Evolutionary conservation across 2,888 invertebrate genomes (phyloP).

Genomic region (Leucozona laternaria): DNA sequence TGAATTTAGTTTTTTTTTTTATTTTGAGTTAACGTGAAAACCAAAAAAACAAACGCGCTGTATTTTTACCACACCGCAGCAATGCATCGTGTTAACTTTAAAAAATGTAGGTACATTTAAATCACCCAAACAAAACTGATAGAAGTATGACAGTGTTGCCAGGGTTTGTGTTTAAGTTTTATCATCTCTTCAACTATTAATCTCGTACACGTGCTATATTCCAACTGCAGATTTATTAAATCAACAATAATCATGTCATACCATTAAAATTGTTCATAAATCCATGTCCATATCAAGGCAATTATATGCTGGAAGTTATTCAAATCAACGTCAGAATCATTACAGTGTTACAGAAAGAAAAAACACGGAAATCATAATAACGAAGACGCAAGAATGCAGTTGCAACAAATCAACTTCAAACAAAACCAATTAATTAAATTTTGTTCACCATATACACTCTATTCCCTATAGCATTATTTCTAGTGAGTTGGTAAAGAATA

Average conservation of each 20-base stretch:
- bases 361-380: constrained; percentile 15
- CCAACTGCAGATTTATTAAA: background rate
- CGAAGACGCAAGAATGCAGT: constrained; percentile 29
- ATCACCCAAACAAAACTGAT: too few relatives aligned
- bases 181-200: too few relatives aligned
- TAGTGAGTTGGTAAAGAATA: background rate
- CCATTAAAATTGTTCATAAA: constrained; percentile 1
- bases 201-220: background rate
- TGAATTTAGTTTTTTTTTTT: too few relatives aligned
- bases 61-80: too few relatives aligned
- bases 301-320: constrained; percentile 15
- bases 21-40: too few relatives aligned
- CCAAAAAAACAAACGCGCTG: too few relatives aligned
- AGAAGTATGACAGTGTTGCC: too few relatives aligned
- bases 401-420: constrained; percentile 55
- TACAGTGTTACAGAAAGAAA: constrained; percentile 1
- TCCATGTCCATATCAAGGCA: background rate
- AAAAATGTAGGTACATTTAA: too few relatives aligned
- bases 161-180: background rate
- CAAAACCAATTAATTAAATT: constrained; percentile 49
- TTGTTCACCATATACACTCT: constrained; percentile 27
- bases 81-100: too few relatives aligned
- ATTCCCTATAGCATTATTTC: background rate
- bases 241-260: background rate
- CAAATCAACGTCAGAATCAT: constrained; percentile 36